A percentile compares a stretch with the other conserved stretches of the same genome.
Evolutionary conservation across 92 coral and sea anemone species (phyloP).

Genomic region (Parazoanthus darwini): DNA sequence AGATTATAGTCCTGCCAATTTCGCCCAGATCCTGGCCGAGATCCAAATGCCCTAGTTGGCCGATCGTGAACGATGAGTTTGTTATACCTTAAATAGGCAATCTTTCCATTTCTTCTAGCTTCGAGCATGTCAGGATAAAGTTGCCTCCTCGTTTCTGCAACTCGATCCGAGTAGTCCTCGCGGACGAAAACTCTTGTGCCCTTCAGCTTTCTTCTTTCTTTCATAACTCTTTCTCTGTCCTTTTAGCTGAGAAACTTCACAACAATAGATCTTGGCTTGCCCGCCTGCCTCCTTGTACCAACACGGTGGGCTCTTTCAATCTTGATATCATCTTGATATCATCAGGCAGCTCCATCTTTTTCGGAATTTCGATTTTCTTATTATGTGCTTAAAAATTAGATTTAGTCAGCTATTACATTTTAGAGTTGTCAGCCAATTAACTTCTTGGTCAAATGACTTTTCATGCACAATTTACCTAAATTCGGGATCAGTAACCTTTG

Average conservation of each 20-base stretch:
- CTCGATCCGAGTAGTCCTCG: slow-evolving; percentile 14
- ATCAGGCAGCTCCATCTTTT: neutral
- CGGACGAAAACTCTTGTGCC: slow-evolving; percentile 22
- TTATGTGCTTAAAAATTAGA: no score
- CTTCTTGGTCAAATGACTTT: no score
- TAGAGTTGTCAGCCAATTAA: no score
- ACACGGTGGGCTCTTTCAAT: slow-evolving; percentile 42
- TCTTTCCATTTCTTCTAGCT: slow-evolving; percentile 17
- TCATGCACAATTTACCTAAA: no score
- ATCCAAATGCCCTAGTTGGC: slow-evolving; percentile 3
- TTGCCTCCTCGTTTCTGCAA: slow-evolving; percentile 6
- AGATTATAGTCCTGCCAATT: slow-evolving; percentile 13
- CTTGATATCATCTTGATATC: neutral
- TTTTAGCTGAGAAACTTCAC: slow-evolving; percentile 33
- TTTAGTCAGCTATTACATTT: no score
- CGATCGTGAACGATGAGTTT: slow-evolving; percentile 17
- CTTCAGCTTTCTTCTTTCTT: slow-evolving; percentile 13
- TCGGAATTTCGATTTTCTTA: no score
- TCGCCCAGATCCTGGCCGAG: slow-evolving; percentile 11
- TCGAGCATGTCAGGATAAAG: slow-evolving; percentile 6
- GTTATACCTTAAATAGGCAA: slow-evolving; percentile 19
- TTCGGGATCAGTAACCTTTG: no score
- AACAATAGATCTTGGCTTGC: slow-evolving; percentile 23
- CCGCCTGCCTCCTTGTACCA: slow-evolving; percentile 22
- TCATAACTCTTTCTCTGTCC: slow-evolving; percentile 17